Evolutionary conservation across 2,113 vertebrate genomes (phyloP), one percentile per base, ranked within the genome.

Genomic region (Chitala chitala): DNA sequence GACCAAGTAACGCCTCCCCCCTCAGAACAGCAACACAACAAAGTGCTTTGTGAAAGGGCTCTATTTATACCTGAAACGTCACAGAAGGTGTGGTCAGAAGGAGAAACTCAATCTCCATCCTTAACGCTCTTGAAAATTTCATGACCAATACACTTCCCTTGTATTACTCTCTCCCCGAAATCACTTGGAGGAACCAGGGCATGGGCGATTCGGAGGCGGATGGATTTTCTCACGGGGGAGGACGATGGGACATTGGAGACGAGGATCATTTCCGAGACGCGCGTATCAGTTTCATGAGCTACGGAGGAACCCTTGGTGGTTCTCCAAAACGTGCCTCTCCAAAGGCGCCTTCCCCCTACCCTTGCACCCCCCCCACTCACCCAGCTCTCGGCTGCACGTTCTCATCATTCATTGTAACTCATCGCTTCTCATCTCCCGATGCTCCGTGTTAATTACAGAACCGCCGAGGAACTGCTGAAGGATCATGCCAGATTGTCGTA

Each of bases 191-290:
- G 66, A 13, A 36, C 22, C 13, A 61, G 1, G n/a, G 20, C 5
- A 20, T 6, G 9, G 53, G 72, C 74, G 69, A 81, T 68, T 79
- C 71, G 50, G 78, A 56, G 17, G 26, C 7, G 1, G 51, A 56
- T 73, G 70, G 76, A 80, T 77, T 74, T 84, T 66, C 38, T 78
- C 76, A 51, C 9, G 46, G 70, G 44, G 70, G 69, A 63, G 76
- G 80, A 82, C 76, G 74, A 83, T 81, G 31, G 69, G 82, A 50
- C 13, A 90, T 76, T 76, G 70, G 85, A 91, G 83, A 81, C 10
- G 1, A 75, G 76, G 78, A 73, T 78, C 69, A 42, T 74, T 82
- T 87, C 77, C 83, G 80, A 75, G 81, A 85, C 78, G 78, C 77
- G 68, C 79, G 87, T 77, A 82, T 87, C 69, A 53, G 72, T 86